Conservation (phyloP, 2,113 vertebrate genomes). For the Caloenas nicobarica region DNA sequence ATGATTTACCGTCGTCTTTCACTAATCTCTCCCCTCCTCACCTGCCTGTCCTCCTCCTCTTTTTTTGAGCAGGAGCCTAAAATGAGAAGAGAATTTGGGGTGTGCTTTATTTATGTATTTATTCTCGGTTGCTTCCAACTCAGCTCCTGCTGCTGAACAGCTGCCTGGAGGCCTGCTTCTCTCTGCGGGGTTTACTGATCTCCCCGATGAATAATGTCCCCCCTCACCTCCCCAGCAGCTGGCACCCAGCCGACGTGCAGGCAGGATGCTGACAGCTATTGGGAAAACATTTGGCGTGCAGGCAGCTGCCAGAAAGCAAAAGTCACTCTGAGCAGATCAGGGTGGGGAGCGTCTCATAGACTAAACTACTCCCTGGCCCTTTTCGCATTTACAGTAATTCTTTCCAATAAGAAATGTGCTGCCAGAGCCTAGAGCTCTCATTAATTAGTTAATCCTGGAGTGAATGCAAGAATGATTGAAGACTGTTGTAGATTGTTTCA, state of each 20-base stretch:
- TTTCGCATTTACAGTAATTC: constrained; percentile 1
- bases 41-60: not conserved
- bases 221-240: constrained; percentile 61
- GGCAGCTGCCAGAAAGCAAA: constrained; percentile 67
- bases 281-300: constrained; percentile 53
- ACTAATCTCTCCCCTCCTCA: not conserved
- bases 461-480: not conserved
- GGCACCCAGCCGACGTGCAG: constrained; percentile 9
- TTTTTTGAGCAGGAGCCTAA: not conserved
- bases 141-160: constrained; percentile 64
- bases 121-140: constrained; percentile 28
- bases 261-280: constrained; percentile 61
- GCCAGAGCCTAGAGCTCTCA: not conserved
- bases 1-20: not conserved
- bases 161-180: constrained; percentile 61
- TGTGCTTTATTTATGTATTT: not conserved
- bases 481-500: not conserved
- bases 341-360: constrained; percentile 32
- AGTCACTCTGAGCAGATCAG: constrained; percentile 47
- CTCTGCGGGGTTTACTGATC: constrained; percentile 67
- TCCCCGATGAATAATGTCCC: constrained; percentile 72
- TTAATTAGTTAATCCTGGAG: constrained; percentile 33
- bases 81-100: not conserved
- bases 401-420: not conserved
- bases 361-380: not conserved